Percentiles rank a stretch among this genome's conserved stretches.
These are phyloP conservation scores for Brachyhypopomus occidentalis DNA, from an alignment of 2,113 vertebrate genomes.

Conservation along the genomic window DNA sequence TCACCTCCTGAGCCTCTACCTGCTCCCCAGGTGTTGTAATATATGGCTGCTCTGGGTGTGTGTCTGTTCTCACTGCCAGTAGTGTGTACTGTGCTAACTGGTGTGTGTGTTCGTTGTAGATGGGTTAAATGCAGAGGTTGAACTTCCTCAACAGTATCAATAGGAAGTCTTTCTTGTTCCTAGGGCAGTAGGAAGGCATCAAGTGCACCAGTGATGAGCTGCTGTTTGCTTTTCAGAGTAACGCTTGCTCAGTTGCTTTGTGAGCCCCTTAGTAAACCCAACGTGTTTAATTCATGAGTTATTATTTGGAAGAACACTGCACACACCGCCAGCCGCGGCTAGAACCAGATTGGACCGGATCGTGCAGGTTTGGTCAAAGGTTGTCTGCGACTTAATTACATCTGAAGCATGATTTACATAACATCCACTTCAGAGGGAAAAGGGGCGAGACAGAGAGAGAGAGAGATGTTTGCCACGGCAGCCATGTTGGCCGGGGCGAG, in stretches of 20 bases:
- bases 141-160: too few species aligned
- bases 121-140: too few species aligned
- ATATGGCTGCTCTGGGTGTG: too few species aligned
- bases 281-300: not conserved
- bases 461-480: not conserved
- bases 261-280: not conserved
- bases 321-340: not conserved
- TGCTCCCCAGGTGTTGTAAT: too few species aligned
- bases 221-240: too few species aligned
- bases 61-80: too few species aligned
- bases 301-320: constrained; percentile 7
- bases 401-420: constrained; percentile 52
- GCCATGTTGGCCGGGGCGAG: constrained; percentile 24
- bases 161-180: too few species aligned
- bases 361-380: constrained; percentile 49
- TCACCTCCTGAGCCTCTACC: too few species aligned
- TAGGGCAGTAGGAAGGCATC: too few species aligned
- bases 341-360: constrained; percentile 37
- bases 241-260: not conserved
- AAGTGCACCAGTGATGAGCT: too few species aligned
- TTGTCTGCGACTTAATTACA: constrained; percentile 49
- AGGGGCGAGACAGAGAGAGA: not conserved
- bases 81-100: too few species aligned
- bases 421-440: constrained; percentile 41
- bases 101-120: too few species aligned